Percentiles rank a stretch among this genome's conserved stretches.
Conservation (phyloP, 2,113 vertebrate genomes). For the Bungarus multicinctus region DNA sequence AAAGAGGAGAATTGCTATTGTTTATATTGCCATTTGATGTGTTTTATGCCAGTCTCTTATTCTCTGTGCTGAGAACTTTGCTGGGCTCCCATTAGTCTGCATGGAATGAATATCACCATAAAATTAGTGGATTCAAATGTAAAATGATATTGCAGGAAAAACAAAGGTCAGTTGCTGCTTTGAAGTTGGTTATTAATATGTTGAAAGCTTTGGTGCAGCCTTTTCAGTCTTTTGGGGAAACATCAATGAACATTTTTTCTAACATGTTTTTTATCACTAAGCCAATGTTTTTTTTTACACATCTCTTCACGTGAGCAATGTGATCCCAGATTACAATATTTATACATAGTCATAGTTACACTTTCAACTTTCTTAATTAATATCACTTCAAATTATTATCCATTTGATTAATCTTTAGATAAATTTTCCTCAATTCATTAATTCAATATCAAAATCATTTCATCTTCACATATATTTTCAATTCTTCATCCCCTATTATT, state of each 20-base stretch:
- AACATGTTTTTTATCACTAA: background rate
- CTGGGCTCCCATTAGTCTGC: conserved; percentile 18
- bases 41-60: conserved; percentile 17
- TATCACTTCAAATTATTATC: no score
- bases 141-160: conserved; percentile 47
- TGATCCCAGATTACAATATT: no score
- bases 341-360: no score
- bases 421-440: no score
- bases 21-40: conserved; percentile 33
- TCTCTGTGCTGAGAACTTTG: conserved; percentile 37
- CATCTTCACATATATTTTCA: no score
- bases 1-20: conserved; percentile 34
- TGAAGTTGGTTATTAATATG: conserved; percentile 38
- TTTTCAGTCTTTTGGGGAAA: conserved; percentile 19
- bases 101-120: conserved; percentile 31
- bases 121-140: conserved; percentile 45
- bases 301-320: no score
- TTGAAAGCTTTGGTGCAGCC: background rate
- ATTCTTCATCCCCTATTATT: no score
- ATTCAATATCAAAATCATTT: no score
- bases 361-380: no score
- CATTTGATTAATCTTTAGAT: no score
- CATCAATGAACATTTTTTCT: conserved; percentile 37
- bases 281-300: background rate
- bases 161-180: conserved; percentile 3